Conservation (phyloP, 1,140 invertebrate genomes). For the Onthophagus taurus region DNA sequence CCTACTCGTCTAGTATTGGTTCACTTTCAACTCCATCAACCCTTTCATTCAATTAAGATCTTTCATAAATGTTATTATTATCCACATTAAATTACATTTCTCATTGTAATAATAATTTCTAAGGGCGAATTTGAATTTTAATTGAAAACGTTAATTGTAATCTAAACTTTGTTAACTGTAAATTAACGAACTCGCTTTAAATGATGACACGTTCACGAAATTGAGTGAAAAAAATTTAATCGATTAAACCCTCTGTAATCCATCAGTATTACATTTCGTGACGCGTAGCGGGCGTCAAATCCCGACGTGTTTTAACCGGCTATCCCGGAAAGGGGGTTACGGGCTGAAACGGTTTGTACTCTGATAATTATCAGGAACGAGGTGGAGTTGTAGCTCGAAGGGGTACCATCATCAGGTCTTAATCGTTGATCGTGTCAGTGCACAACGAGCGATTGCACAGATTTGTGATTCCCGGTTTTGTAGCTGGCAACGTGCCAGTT, state of each 20-base stretch:
- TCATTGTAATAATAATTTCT: not conserved
- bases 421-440: not conserved
- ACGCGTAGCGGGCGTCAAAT: not conserved
- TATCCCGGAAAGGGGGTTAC: not conserved
- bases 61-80: not conserved
- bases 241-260: not conserved
- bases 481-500: no score
- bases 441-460: no score
- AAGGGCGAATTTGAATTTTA: not conserved
- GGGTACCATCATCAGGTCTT: not conserved
- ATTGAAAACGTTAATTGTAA: not conserved
- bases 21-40: no score
- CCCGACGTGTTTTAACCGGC: not conserved
- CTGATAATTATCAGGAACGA: not conserved
- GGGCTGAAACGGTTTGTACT: not conserved
- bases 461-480: no score
- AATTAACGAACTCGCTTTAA: no score
- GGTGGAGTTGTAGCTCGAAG: not conserved
- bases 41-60: no score
- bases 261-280: constrained; percentile 3
- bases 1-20: no score
- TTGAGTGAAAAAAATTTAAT: not conserved
- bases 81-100: not conserved
- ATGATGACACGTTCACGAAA: no score
- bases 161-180: no score